Percentiles rank a stretch among this genome's conserved stretches.
Evolutionary conservation across 2,888 invertebrate genomes (phyloP).

Genomic region (Sympetrum striolatum): DNA sequence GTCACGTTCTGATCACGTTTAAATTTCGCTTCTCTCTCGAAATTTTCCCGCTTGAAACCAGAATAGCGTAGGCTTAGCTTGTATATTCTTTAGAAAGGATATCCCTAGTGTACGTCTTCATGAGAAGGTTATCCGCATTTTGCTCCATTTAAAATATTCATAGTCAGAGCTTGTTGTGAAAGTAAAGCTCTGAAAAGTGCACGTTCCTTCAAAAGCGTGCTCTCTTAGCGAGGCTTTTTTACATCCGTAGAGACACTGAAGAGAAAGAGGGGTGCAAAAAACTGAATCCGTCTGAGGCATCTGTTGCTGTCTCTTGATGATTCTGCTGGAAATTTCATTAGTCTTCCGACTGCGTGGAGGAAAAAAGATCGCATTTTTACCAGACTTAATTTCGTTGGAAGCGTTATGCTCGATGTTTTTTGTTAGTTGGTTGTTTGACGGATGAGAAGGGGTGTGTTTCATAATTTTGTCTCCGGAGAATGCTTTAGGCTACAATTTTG

Average conservation of each 20-base stretch:
- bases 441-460: background rate
- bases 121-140: no score
- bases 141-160: no score
- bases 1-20: no score
- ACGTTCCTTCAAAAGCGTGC: background rate
- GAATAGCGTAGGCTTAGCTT: no score
- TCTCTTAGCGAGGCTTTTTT: background rate
- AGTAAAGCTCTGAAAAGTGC: no score
- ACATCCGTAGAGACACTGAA: background rate
- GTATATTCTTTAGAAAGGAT: no score
- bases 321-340: background rate
- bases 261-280: background rate
- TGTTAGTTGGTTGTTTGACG: background rate
- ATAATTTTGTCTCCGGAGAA: background rate
- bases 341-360: background rate
- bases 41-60: no score
- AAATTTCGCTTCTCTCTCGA: no score
- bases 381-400: background rate
- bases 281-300: background rate
- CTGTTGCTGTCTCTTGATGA: background rate
- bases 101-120: no score
- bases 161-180: no score
- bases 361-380: background rate
- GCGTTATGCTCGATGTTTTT: background rate
- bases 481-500: no score